Percentiles rank a stretch among this genome's conserved stretches.
Evolutionary conservation across 1,140 invertebrate genomes (phyloP).

Genomic region (Aphelenchoides besseyi): DNA sequence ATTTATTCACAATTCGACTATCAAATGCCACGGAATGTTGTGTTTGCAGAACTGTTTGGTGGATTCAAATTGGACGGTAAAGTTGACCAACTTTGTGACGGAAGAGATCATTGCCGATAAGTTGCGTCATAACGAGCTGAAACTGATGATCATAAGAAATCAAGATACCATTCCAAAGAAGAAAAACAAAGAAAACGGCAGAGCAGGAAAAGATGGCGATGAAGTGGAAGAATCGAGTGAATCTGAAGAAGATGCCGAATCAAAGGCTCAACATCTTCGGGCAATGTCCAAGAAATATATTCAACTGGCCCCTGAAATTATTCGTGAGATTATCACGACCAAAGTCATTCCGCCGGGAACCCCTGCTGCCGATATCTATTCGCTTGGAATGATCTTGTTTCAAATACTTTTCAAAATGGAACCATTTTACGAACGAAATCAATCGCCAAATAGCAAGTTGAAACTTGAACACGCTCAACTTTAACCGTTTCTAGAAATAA

Average conservation of each 20-base stretch:
- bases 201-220: constrained; percentile 13
- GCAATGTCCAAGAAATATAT: constrained; percentile 43
- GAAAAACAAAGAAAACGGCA: constrained; percentile 23
- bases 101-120: constrained; percentile 43
- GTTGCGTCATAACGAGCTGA: constrained; percentile 51
- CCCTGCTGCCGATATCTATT: constrained; percentile 53
- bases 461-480: constrained; percentile 2
- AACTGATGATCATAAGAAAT: constrained; percentile 22
- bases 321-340: constrained; percentile 52
- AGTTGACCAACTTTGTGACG: constrained; percentile 59
- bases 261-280: constrained; percentile 17
- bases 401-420: constrained; percentile 61
- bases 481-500: constrained; percentile 40
- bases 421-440: constrained; percentile 58
- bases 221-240: neutral
- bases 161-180: constrained; percentile 24
- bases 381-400: constrained; percentile 58
- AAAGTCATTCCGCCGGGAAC: constrained; percentile 50
- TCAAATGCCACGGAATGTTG: constrained; percentile 52
- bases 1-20: constrained; percentile 49
- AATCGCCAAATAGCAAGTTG: neutral
- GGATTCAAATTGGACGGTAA: constrained; percentile 59
- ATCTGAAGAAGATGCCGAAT: constrained; percentile 26
- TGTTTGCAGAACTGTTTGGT: constrained; percentile 60
- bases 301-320: constrained; percentile 61